Percentiles rank a stretch among this genome's conserved stretches.
These are phyloP conservation scores for Cecropterus lyciades DNA, from an alignment of 1,140 invertebrate genomes.

Conservation along the genomic window DNA sequence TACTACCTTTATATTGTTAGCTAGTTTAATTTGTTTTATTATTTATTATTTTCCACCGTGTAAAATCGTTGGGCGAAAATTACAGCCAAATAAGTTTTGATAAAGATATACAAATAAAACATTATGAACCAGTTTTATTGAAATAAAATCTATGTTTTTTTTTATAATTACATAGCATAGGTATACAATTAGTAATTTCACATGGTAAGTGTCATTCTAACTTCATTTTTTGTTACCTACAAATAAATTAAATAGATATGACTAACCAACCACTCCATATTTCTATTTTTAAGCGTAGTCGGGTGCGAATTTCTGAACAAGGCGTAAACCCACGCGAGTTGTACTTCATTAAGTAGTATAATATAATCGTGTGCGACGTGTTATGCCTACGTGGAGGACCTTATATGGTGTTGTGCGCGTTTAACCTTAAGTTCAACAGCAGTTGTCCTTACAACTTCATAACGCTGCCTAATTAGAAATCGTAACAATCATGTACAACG, in stretches of 20 bases:
- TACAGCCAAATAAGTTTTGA: too few species aligned
- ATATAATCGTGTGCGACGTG: slow-evolving; percentile 44
- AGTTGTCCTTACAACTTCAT: slow-evolving; percentile 25
- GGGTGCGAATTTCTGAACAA: slow-evolving; percentile 54
- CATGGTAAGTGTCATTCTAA: too few species aligned
- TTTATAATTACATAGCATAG: too few species aligned
- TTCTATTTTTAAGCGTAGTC: slow-evolving; percentile 51
- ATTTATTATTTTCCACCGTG: too few species aligned
- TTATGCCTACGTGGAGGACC: slow-evolving; percentile 49
- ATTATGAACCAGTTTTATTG: too few species aligned
- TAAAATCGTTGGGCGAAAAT: too few species aligned
- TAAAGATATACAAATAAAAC: too few species aligned
- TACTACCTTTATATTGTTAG: too few species aligned
- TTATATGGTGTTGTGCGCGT: slow-evolving; percentile 46
- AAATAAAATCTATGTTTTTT: too few species aligned
- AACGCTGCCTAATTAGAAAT: slow-evolving; percentile 21
- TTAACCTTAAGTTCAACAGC: slow-evolving; percentile 37
- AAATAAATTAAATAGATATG: not conserved
- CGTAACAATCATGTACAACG: not conserved
- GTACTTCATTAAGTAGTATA: slow-evolving; percentile 45
- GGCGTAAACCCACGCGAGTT: slow-evolving; percentile 46
- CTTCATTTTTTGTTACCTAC: too few species aligned
- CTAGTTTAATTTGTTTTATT: too few species aligned
- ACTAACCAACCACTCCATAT: slow-evolving; percentile 19
- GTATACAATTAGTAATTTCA: too few species aligned